Percentiles rank a stretch among this genome's conserved stretches.
phyloP scores from a whole-genome alignment of 2,113 vertebrate species.

The Rhinichthys klamathensis region DNA sequence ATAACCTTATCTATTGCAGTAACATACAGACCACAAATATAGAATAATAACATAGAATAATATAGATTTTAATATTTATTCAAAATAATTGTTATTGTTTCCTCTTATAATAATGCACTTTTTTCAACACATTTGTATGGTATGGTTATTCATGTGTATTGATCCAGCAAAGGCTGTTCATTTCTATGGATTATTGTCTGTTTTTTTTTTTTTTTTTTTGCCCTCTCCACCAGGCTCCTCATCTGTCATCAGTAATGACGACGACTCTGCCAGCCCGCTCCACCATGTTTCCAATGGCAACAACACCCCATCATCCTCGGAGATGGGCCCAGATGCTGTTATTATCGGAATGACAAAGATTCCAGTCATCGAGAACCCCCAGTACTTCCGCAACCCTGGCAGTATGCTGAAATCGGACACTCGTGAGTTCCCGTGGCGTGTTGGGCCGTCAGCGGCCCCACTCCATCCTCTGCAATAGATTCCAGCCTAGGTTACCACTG shows the following conservation, averaged over 20 bases:
- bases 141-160: background rate
- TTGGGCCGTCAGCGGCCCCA: conserved; percentile 34
- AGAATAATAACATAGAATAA: background rate
- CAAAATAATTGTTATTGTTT: background rate
- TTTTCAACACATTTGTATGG: background rate
- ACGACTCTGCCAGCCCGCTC: conserved; percentile 97
- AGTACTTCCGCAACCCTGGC: conserved; percentile 97
- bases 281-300: conserved; percentile 99
- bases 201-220: conserved; percentile 4
- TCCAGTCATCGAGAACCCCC: conserved; percentile 98
- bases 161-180: background rate
- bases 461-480: conserved; percentile 67
- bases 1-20: background rate
- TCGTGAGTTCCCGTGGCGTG: conserved; percentile 84
- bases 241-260: conserved; percentile 98
- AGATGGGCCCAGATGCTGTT: conserved; percentile 94
- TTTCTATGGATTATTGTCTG: background rate
- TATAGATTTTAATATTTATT: background rate
- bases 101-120: background rate
- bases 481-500: conserved; percentile 60
- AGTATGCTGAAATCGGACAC: conserved; percentile 95
- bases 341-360: conserved; percentile 99
- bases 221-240: conserved; percentile 84
- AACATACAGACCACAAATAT: background rate
- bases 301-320: conserved; percentile 96